Percentiles rank a stretch among this genome's conserved stretches.
Evolutionary conservation across 2,888 invertebrate genomes (phyloP).

Genomic region (Machimus atricapillus): DNA sequence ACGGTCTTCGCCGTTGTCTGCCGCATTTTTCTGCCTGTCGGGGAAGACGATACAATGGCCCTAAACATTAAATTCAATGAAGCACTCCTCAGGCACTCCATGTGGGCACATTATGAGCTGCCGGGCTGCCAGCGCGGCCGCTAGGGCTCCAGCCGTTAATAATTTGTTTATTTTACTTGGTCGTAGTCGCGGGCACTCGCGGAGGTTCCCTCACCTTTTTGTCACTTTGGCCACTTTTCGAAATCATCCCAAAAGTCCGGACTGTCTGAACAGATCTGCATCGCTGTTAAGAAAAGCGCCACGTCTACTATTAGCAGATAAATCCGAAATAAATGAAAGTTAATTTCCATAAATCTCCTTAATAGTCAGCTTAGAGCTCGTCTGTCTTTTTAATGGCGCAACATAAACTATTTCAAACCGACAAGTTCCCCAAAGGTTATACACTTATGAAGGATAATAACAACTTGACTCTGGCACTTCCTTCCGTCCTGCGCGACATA

Average conservation of each 20-base stretch:
- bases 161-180: constrained; percentile 4
- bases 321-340: constrained; percentile 24
- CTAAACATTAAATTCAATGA: constrained; percentile 19
- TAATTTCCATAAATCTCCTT: constrained; percentile 33
- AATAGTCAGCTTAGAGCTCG: constrained; percentile 41
- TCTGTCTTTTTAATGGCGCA: constrained; percentile 36
- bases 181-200: neutral
- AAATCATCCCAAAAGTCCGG: neutral
- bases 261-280: neutral
- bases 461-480: constrained; percentile 28
- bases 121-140: neutral
- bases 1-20: constrained; percentile 18
- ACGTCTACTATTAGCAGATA: constrained; percentile 19
- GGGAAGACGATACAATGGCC: constrained; percentile 33
- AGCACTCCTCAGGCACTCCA: neutral
- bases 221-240: neutral
- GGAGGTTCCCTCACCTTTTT: neutral
- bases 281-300: neutral
- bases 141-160: neutral
- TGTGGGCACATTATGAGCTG: constrained; percentile 31
- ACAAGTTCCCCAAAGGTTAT: constrained; percentile 21
- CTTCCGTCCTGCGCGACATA: neutral
- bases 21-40: constrained; percentile 6
- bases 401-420: constrained; percentile 31
- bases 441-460: constrained; percentile 39